These are phyloP conservation scores for Cydia strobilella DNA, from an alignment of 1,140 invertebrate genomes.

Conservation along the genomic window DNA sequence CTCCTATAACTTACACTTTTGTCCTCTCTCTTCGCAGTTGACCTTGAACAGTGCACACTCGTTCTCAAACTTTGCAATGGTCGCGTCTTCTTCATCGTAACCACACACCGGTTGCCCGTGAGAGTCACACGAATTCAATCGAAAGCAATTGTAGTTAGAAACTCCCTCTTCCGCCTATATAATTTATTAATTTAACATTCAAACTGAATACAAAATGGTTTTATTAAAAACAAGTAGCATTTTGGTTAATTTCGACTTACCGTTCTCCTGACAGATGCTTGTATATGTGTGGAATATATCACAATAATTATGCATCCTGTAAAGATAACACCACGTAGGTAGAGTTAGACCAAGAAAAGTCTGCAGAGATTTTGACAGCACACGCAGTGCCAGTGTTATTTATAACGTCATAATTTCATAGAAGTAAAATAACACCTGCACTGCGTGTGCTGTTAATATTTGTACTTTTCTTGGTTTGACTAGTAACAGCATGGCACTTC, in stretches of 20 bases:
- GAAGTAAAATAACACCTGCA: no score
- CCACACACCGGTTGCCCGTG: slow-evolving; percentile 48
- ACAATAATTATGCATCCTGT: not conserved
- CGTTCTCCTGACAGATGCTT: not conserved
- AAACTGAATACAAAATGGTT: not conserved
- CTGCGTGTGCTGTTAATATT: no score
- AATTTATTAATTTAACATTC: not conserved
- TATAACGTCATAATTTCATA: no score
- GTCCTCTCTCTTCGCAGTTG: slow-evolving; percentile 48
- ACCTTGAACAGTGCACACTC: slow-evolving; percentile 48
- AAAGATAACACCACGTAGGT: not conserved
- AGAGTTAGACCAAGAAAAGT: no score
- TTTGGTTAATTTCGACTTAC: not conserved
- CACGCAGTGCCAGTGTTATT: no score
- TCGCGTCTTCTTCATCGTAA: slow-evolving; percentile 39
- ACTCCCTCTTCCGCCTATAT: not conserved
- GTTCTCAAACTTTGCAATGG: slow-evolving; percentile 51
- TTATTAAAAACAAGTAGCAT: not conserved
- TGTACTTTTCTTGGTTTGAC: no score
- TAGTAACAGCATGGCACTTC: no score
- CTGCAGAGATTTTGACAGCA: no score
- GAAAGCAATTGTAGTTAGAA: slow-evolving; percentile 48
- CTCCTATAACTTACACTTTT: not conserved
- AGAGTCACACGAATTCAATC: slow-evolving; percentile 42
- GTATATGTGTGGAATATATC: not conserved